Evolutionary conservation across 2,888 invertebrate genomes (phyloP), one percentile per base, ranked within the genome.

Genomic region (Alcis repandata): DNA sequence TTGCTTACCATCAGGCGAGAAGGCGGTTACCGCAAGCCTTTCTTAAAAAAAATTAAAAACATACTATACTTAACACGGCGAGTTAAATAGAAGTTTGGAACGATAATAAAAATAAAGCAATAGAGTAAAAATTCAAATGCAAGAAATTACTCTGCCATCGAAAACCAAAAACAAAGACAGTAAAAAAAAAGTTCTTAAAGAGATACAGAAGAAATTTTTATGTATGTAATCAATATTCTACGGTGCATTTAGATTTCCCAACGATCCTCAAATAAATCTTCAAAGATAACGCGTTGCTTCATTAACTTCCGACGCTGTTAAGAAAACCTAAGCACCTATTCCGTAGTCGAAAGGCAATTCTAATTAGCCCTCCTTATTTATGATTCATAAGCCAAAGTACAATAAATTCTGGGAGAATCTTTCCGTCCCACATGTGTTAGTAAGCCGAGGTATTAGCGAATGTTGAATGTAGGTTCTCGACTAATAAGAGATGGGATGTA

Each of bases 331-430:
- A 79, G 76, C 77, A 79, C 71, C 78, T 79, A 81, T 79, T 78
- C 68, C 56, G 70, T 76, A 74, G 74, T 69, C 81, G 78, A 82
- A 86, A 81, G 78, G 82, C 89, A 89, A 86, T 87, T 90, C 90
- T 92, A 93, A 93, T 92, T 92, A 92, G 91, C 84, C 86, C 80
- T 80, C 84, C 87, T 91, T 91, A 92, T 92, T 93, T 93, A 93
- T 91, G 93, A 92, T 92, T 92, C 91, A 90, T 92, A 93, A 93
- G 92, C 92, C 88, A 87, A 87, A 89, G 87, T 84, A 91, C 92
- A 92, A 93, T 93, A 93, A 93, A 92, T 93, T 92, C 88, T 84
- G 74, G 75, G 76, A 74, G 88, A 91, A 91, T 92, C 92, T 91
- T 91, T 90, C 88, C 91, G 91, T 87, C 88, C 89, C 92, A 92